Conservation (phyloP, 2,888 invertebrate genomes). For the Sericinus montela region DNA sequence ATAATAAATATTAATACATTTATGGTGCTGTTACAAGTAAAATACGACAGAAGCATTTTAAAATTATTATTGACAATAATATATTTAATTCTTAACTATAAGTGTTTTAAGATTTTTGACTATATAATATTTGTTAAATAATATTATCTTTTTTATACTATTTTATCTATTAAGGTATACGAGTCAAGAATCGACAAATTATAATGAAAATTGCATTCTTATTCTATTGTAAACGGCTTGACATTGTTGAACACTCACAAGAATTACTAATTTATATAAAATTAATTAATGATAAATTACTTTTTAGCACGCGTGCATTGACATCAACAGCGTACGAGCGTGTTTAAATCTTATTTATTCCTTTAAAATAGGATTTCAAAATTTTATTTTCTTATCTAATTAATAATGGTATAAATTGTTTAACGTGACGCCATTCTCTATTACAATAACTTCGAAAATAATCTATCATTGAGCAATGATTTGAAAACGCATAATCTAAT, state of each 20-base stretch:
- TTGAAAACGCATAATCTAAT: background rate
- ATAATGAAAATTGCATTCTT: background rate
- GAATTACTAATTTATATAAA: too few species aligned
- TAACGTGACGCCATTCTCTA: slow-evolving; percentile 53
- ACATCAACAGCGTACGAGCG: slow-evolving; percentile 68
- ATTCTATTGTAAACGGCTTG: background rate
- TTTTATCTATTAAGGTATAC: background rate
- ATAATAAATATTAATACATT: slow-evolving; percentile 1
- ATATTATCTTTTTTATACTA: background rate
- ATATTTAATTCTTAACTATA: background rate
- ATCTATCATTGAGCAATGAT: slow-evolving; percentile 54
- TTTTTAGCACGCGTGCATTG: slow-evolving; percentile 70
- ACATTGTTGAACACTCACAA: slow-evolving; percentile 2
- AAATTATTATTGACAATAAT: background rate
- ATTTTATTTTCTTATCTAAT: slow-evolving; percentile 43
- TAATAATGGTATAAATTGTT: slow-evolving; percentile 45
- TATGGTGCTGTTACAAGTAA: slow-evolving; percentile 1
- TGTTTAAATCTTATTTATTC: slow-evolving; percentile 53
- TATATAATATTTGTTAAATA: background rate
- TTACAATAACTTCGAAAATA: slow-evolving; percentile 25
- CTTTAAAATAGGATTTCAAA: slow-evolving; percentile 62
- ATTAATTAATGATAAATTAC: slow-evolving; percentile 24
- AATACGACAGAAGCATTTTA: slow-evolving; percentile 5
- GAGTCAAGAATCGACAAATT: background rate
- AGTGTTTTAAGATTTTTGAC: background rate